A percentile compares a stretch with the other conserved stretches of the same genome.
Evolutionary conservation across 2,797 vertebrate species (phyloP).

Genomic region (Peromyscus eremicus): DNA sequence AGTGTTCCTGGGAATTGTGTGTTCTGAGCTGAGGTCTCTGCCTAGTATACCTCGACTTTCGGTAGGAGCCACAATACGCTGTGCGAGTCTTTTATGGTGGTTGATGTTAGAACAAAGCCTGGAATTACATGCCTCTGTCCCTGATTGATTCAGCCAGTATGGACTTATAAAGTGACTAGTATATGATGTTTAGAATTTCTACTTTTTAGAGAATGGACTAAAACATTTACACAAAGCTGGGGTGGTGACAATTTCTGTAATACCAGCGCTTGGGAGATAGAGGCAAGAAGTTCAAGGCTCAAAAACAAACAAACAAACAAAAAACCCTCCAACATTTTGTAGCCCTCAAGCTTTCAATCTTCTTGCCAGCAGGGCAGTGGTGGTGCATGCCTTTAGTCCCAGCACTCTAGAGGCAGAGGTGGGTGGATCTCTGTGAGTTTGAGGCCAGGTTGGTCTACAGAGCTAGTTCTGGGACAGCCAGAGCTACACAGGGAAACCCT

Average conservation of each 20-base stretch:
- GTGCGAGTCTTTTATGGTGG: fast-evolving
- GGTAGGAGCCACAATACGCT: fast-evolving
- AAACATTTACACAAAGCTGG: not conserved
- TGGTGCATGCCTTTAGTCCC: not conserved
- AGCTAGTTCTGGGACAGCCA: not conserved
- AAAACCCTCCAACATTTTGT: not conserved
- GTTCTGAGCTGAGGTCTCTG: not conserved
- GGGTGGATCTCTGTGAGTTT: not conserved
- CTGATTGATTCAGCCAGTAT: not conserved
- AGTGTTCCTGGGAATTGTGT: fast-evolving
- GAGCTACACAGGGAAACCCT: not conserved
- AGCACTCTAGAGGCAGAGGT: not conserved
- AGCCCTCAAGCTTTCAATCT: too few relatives aligned
- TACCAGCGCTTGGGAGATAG: not conserved
- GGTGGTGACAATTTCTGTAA: not conserved
- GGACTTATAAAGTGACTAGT: not conserved
- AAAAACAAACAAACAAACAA: not conserved
- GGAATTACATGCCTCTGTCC: not conserved
- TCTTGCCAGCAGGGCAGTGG: not conserved
- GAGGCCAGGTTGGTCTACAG: not conserved
- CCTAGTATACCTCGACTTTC: not conserved
- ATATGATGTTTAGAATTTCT: not conserved
- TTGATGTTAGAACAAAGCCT: fast-evolving
- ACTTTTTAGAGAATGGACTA: not conserved
- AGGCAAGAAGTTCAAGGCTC: not conserved